These are phyloP conservation scores for Elaphurus davidianus DNA, from an alignment of 2,113 vertebrate genomes.

Conservation along the genomic window DNA sequence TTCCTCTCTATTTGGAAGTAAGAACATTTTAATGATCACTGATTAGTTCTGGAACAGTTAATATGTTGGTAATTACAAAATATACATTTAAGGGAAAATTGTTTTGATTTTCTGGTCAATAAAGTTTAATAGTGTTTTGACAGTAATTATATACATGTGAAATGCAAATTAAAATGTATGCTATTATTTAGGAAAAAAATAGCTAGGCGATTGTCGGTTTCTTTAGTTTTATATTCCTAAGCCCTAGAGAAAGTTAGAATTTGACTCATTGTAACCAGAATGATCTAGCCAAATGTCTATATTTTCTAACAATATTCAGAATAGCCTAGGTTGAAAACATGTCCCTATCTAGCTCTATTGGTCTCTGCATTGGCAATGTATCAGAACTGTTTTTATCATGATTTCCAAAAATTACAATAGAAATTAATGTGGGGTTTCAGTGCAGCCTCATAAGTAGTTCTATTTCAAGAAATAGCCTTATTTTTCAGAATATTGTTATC, in stretches of 20 bases:
- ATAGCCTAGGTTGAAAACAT: background rate
- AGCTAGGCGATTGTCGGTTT: background rate
- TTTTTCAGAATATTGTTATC: background rate
- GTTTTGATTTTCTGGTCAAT: background rate
- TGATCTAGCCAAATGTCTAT: background rate
- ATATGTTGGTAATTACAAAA: slow-evolving; percentile 3
- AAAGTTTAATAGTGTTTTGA: slow-evolving; percentile 24
- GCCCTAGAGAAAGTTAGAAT: background rate
- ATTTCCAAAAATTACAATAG: background rate
- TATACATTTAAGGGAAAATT: slow-evolving; percentile 1
- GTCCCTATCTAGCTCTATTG: background rate
- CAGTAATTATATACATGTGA: background rate
- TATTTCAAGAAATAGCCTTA: background rate
- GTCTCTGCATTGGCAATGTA: background rate
- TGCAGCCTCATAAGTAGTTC: background rate
- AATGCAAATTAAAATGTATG: background rate
- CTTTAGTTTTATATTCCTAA: background rate
- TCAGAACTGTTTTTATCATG: background rate
- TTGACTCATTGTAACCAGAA: slow-evolving; percentile 18
- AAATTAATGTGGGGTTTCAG: background rate
- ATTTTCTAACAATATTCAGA: background rate
- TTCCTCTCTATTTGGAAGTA: background rate
- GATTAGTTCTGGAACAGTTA: slow-evolving; percentile 15
- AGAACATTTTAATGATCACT: slow-evolving; percentile 9
- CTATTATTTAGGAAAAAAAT: background rate